Conservation (phyloP, 2,113 vertebrate species). For the Opisthocomus hoazin region DNA sequence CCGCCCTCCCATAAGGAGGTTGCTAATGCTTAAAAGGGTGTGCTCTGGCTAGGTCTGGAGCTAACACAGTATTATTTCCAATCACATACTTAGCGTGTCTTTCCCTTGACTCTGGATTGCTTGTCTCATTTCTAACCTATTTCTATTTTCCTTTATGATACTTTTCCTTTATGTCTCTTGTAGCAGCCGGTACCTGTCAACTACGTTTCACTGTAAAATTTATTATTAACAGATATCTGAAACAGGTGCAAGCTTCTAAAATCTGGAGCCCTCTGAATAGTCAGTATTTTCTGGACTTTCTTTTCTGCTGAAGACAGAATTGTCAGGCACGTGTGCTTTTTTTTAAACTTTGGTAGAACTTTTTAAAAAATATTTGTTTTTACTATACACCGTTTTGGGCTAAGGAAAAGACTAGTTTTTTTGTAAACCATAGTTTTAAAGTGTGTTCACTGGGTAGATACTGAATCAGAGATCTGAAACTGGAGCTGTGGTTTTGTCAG, state of each 20-base stretch:
- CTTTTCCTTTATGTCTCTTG: background rate
- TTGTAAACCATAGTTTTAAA: background rate
- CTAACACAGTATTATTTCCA: background rate
- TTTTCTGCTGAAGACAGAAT: background rate
- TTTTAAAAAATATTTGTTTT: background rate
- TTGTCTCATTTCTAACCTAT: background rate
- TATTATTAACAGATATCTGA: background rate
- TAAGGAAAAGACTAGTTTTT: background rate
- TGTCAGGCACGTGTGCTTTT: background rate
- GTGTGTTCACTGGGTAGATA: background rate
- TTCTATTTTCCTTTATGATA: background rate
- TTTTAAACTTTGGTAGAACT: background rate
- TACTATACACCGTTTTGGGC: background rate
- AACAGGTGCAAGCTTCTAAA: background rate
- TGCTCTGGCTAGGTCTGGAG: background rate
- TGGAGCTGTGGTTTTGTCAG: background rate
- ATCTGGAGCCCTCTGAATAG: background rate
- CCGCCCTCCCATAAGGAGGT: background rate
- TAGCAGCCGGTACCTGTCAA: background rate
- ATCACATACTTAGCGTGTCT: background rate
- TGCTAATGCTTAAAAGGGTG: background rate
- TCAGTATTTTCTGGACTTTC: background rate
- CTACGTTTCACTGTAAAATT: background rate
- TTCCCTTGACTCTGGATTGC: background rate
- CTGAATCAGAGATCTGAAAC: background rate